Conservation (phyloP, 2,113 vertebrate genomes). For the Sylvilagus bachmani region DNA sequence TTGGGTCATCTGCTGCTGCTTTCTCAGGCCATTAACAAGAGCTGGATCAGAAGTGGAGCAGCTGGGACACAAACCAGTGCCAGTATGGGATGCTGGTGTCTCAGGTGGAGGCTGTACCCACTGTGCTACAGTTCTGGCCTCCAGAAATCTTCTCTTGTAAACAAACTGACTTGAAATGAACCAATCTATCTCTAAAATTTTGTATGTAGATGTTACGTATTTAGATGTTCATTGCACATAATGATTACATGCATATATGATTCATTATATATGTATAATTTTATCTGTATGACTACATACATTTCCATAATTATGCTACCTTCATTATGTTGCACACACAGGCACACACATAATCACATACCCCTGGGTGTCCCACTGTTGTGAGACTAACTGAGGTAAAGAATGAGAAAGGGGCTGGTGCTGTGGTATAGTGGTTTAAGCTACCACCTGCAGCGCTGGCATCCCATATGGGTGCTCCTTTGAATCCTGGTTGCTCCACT, state of each 20-base stretch:
- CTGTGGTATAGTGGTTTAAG: too few species aligned
- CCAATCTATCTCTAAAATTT: background rate
- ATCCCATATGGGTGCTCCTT: too few species aligned
- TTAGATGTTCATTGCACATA: background rate
- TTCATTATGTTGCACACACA: background rate
- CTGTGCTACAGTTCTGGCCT: too few species aligned
- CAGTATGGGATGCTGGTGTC: too few species aligned
- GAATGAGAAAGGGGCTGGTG: background rate
- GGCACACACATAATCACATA: background rate
- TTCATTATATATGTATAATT: background rate
- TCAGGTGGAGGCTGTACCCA: too few species aligned
- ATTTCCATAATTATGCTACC: background rate
- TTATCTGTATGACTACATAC: background rate
- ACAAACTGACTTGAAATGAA: background rate
- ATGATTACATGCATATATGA: background rate
- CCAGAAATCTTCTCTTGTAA: background rate
- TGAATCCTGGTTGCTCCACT: too few species aligned
- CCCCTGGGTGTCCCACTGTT: background rate
- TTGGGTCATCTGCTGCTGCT: too few species aligned
- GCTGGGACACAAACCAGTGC: too few species aligned
- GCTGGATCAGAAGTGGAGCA: too few species aligned
- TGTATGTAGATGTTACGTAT: background rate
- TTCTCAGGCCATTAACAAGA: too few species aligned
- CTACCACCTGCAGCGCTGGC: too few species aligned
- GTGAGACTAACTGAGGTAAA: background rate